Conservation (phyloP, 2,888 invertebrate genomes). For the Mesochorus sp. region DNA sequence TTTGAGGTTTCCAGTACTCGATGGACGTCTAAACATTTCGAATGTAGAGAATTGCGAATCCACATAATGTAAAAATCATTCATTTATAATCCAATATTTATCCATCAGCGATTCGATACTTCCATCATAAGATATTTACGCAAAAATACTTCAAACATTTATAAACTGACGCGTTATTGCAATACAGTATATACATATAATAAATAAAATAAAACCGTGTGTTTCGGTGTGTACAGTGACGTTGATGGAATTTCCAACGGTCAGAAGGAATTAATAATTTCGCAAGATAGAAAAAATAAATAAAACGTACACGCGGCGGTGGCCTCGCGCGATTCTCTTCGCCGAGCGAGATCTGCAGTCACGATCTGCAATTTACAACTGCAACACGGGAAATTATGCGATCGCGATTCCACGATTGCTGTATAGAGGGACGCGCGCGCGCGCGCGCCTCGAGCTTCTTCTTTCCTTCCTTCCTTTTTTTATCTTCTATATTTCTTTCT, state of each 20-base stretch:
- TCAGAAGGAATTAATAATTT: constrained; percentile 57
- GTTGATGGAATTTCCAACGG: constrained; percentile 57
- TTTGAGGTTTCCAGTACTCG: no score
- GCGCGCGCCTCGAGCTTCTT: constrained; percentile 34
- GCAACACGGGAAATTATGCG: constrained; percentile 62
- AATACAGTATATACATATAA: not conserved
- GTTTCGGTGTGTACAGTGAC: constrained; percentile 12
- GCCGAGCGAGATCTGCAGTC: constrained; percentile 46
- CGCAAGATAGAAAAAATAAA: no score
- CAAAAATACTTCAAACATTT: not conserved
- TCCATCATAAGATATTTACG: no score
- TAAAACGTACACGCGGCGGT: constrained; percentile 19
- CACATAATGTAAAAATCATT: no score
- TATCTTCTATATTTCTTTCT: not conserved
- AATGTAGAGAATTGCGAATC: no score
- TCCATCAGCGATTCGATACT: not conserved
- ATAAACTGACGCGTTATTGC: constrained; percentile 3
- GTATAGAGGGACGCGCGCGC: constrained; percentile 9
- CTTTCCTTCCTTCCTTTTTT: constrained; percentile 6
- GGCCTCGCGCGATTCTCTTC: not conserved
- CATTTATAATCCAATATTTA: no score
- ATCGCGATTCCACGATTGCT: constrained; percentile 61
- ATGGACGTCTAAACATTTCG: no score
- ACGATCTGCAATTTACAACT: constrained; percentile 63
- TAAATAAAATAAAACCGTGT: no score